Evolutionary conservation across 2,888 invertebrate genomes (phyloP).

Genomic region (Sclerodermus sp.): DNA sequence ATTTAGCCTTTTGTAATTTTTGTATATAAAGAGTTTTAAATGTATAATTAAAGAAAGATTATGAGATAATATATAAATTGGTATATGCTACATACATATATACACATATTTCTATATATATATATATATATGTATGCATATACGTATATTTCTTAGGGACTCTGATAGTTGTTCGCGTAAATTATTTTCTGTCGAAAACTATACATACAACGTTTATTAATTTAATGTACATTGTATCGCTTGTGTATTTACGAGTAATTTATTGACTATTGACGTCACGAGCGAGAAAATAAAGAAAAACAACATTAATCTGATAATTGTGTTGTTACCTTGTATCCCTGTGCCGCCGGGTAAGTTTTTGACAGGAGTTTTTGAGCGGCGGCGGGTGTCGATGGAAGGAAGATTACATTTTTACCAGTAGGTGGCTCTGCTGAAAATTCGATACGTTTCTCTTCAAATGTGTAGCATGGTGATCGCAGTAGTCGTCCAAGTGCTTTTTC

Average conservation of each 20-base stretch:
- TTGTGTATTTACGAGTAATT: slow-evolving; percentile 33
- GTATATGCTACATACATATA: slow-evolving; percentile 13
- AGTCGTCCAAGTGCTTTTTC: too few species aligned
- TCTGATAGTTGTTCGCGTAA: slow-evolving; percentile 14
- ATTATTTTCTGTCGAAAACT: slow-evolving; percentile 21
- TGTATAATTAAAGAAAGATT: slow-evolving; percentile 17
- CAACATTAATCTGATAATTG: too few species aligned
- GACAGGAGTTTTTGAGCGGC: too few species aligned
- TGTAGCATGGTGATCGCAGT: too few species aligned
- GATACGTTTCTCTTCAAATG: too few species aligned
- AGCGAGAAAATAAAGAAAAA: slow-evolving; percentile 25
- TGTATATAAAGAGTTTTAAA: slow-evolving; percentile 33
- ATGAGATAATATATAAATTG: slow-evolving; percentile 8
- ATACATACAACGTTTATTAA: slow-evolving; percentile 23
- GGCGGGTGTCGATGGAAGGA: too few species aligned
- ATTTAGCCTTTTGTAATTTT: slow-evolving; percentile 35
- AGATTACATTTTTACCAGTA: too few species aligned
- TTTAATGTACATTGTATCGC: slow-evolving; percentile 35
- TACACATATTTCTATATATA: slow-evolving; percentile 7
- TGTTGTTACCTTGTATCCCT: too few species aligned
- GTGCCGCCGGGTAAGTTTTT: too few species aligned
- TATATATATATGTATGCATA: neutral
- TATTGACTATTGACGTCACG: slow-evolving; percentile 33
- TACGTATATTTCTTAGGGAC: too few species aligned
- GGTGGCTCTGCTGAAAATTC: too few species aligned